Base-by-base conservation (phyloP, 2,113 vertebrate species). In the Thryonomys swinderianus region DNA sequence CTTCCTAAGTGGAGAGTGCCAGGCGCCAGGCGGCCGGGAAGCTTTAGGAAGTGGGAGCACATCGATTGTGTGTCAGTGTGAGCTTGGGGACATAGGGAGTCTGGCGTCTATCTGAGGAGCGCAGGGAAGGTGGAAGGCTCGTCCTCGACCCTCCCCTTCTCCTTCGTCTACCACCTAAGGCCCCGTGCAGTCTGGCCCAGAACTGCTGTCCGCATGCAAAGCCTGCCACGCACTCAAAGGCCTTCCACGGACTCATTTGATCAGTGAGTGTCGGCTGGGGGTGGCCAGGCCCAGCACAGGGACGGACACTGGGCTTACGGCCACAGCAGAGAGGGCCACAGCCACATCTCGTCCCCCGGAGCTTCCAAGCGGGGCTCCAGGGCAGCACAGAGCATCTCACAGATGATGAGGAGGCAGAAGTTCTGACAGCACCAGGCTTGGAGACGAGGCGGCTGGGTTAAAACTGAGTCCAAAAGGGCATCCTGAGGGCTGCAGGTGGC, bases 281-380 rank as follows among this genome's bases (percentile, higher is more conserved):
- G 18, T 1, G 25, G 37, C 59, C 64, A 17, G 45, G n/a, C 30
- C 12, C 40, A 48, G 40, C 20, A 6, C 0, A 4, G 82, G 0
- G 3, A 32, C 83, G 11, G 53, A n/a, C 9, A 11, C 10, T 3
- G 73, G 32, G 45, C 37, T 16, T 61, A 10, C 0, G 1, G 17
- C 27, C 48, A n/a, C 17, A 20, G 66, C 45, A 23, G 9, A 1
- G 59, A 9, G 17, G 32, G 40, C 32, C 59, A 16, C 34, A 20
- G 5, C 27, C 1, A 1, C 0, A 3, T n/a, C 1, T 34, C 57
- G 66, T 3, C 45, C 17, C 45, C 69, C 51, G 71, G 48, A 42
- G 10, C 17, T 67, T 45, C 85, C 5, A 6, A 84, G 86, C 57
- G 14, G n/a, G 37, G 67, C 7, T 27, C 64, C 37, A 10, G 4